These are phyloP conservation scores for Cryptoblepharus egeriae DNA, from an alignment of 2,797 vertebrate species.

Conservation along the genomic window DNA sequence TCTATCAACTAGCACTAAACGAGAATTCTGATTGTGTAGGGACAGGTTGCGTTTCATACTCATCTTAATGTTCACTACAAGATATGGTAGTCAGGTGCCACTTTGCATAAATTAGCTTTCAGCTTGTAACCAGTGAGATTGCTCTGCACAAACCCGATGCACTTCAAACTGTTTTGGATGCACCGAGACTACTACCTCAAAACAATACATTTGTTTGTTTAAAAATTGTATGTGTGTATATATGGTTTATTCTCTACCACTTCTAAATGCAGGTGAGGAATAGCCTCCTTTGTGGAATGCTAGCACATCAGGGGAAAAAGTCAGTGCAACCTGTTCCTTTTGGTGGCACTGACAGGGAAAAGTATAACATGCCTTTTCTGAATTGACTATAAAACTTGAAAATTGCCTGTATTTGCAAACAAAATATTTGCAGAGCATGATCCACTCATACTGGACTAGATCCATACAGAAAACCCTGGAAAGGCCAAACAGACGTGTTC, in stretches of 20 bases:
- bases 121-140: background rate
- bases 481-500: background rate
- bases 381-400: background rate
- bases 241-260: background rate
- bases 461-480: background rate
- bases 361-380: background rate
- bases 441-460: background rate
- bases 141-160: conserved; percentile 8
- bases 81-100: fast-evolving
- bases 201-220: conserved; percentile 36
- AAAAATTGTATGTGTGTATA: conserved; percentile 5
- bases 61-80: fast-evolving
- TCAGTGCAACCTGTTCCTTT: background rate
- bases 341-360: background rate
- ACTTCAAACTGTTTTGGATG: conserved; percentile 45
- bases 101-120: conserved; percentile 15
- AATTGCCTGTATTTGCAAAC: background rate
- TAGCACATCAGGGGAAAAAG: background rate
- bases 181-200: conserved; percentile 68
- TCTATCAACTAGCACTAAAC: background rate
- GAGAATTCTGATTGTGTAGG: background rate
- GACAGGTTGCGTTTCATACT: background rate
- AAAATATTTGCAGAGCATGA: background rate
- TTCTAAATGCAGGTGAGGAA: background rate
- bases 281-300: background rate